Evolutionary conservation across 2,113 vertebrate genomes (phyloP), one percentile per base, ranked within the genome.

Genomic region (Psittacara wagleri): DNA sequence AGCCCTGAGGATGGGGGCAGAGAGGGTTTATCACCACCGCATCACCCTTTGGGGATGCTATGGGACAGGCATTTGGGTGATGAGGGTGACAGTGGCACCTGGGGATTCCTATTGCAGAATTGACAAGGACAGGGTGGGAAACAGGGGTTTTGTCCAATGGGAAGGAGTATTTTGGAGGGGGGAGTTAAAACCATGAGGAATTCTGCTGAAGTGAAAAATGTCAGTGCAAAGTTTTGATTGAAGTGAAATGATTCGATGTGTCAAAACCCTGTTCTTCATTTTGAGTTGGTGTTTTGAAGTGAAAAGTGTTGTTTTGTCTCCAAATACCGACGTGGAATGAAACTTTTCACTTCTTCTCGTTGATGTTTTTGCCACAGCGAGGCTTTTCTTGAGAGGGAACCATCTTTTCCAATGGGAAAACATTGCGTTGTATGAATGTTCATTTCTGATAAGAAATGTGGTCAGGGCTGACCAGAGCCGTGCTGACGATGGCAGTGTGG

Each of bases 261-360:
- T 96, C 92, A 94, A 96, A 97, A 88, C 69, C 66, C 37, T 66
- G 37, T 93, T 94, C 94, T 89, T 96, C 79, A 59, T 83, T 88
- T 94, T 72, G 80, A 97, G 83, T 49, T 91, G 88, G 27, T 96
- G 88, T 97, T 96, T 96, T 95, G 95, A 96, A 97, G 84, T 94
- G 95, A 91, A 89, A 95, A 95, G 63, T 87, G 95, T 96, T 96
- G 86, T 94, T 97, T 95, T 95, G 83, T 94, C 95, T 96, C 86
- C 69, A 90, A 95, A 92, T 95, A 94, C 64, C 10, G 7, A 59
- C 28, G n/a, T 52, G 49, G 95, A 96, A 85, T 1, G 8, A 89
- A 92, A 76, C 94, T 89, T 89, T 92, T 86, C n/a, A 28, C 70
- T 93, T 87, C 44, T 44, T 94, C 83, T 79, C 48, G 73, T 18